phyloP scores from a whole-genome alignment of 2,888 invertebrate species.

The Drosophila demipolita region DNA sequence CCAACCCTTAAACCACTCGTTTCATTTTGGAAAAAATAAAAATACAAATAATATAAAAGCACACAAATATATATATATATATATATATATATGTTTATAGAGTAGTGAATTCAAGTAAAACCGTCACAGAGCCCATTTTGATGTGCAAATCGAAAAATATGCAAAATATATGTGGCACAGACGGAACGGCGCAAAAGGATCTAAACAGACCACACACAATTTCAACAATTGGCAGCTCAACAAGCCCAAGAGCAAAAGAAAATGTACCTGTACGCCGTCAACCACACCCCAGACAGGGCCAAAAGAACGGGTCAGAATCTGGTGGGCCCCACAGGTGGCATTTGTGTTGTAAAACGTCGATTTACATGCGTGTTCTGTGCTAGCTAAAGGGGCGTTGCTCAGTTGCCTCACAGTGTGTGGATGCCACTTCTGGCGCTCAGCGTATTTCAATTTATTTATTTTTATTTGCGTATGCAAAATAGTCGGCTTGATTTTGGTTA shows the following conservation, averaged over 20 bases:
- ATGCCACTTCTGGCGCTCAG: conserved; percentile 30
- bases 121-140: conserved; percentile 28
- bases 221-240: conserved; percentile 46
- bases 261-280: conserved; percentile 64
- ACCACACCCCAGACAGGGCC: conserved; percentile 50
- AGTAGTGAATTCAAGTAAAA: conserved; percentile 29
- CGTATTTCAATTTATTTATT: conserved; percentile 77
- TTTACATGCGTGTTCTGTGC: conserved; percentile 72
- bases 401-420: neutral
- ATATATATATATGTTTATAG: neutral
- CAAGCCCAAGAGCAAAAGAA: conserved; percentile 37
- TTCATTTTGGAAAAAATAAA: neutral
- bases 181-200: conserved; percentile 17
- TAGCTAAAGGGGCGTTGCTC: neutral
- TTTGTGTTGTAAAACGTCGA: conserved; percentile 73
- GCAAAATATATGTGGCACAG: conserved; percentile 31
- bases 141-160: conserved; percentile 45
- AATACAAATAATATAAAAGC: neutral
- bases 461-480: conserved; percentile 78
- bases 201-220: conserved; percentile 26
- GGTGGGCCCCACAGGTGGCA: conserved; percentile 71
- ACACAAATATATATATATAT: neutral
- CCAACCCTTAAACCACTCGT: neutral
- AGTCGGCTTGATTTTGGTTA: conserved; percentile 73
- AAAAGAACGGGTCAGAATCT: conserved; percentile 8